A percentile compares a stretch with the other conserved stretches of the same genome.
Conservation (phyloP, 2,888 invertebrate species). For the Litoditis marina region DNA sequence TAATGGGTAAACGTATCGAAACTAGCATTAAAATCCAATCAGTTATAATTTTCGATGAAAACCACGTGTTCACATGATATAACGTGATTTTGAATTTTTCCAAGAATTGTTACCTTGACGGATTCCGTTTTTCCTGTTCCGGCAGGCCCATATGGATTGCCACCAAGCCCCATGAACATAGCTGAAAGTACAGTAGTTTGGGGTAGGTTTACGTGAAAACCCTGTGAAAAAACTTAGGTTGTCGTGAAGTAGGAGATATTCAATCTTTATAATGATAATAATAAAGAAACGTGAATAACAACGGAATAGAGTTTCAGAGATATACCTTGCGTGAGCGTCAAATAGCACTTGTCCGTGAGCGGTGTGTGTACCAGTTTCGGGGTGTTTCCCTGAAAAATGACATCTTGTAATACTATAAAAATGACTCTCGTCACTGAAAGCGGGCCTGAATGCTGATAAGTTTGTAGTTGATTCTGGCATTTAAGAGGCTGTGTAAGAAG, state of each 20-base stretch:
- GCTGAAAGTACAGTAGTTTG: no score
- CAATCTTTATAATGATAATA: neutral
- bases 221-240: constrained; percentile 2
- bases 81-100: neutral
- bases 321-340: constrained; percentile 82
- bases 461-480: no score
- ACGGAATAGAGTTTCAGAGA: neutral
- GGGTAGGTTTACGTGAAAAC: no score
- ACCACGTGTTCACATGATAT: constrained; percentile 1
- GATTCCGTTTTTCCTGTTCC: constrained; percentile 99
- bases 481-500: no score
- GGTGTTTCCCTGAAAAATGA: constrained; percentile 73
- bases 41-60: neutral
- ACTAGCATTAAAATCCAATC: no score
- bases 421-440: no score
- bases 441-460: no score
- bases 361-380: constrained; percentile 91
- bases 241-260: neutral
- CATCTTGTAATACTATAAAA: neutral
- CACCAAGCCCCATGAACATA: constrained; percentile 90
- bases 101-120: constrained; percentile 73
- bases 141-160: constrained; percentile 97
- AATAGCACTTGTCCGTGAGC: constrained; percentile 92
- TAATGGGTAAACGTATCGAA: no score
- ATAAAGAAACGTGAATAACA: neutral